Evolutionary conservation across 2,797 vertebrate genomes (phyloP), one percentile per base, ranked within the genome.

Genomic region (Toxotes lorentzi): DNA sequence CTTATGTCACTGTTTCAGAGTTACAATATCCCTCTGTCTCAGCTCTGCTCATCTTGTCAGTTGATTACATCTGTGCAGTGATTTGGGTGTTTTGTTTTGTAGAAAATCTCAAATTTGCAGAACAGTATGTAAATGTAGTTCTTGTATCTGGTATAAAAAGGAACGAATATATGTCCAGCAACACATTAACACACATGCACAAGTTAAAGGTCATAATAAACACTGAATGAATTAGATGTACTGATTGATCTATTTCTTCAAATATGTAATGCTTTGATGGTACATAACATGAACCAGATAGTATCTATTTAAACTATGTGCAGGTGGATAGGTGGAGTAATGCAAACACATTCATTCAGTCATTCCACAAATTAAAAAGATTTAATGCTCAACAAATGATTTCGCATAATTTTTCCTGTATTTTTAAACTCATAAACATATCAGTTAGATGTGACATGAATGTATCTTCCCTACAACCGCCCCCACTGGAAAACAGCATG

Each of bases 11-110:
- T 1, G 5, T 82, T 75, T 88, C 64, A 78, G 79, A 73, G 65
- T 70, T 88, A 85, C 85, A 90, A 70, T 83, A 79, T 87, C 78
- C 76, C 74, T 63, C 68, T 77, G 78, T 84, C 68, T 74, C 57
- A 41, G 78, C 78, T 63, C n/a, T 23, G 68, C 76, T 88, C 76
- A 84, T 86, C 78, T 71, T 40, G 57, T 78, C 51, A 62, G 70
- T 24, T 62, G 74, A 83, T 87, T 78, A 86, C 7, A 8, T 86
- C 68, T 81, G 54, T 47, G 67, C 61, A 34, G 62, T 2, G n/a
- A 23, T 35, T 73, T 30, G 23, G 6, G n/a, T 73, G 62, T 82
- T 48, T 51, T 51, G 27, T n/a, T 41, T 54, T 57, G 47, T 56
- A 19, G 23, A 27, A 64, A 56, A 66, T 59, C 4, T 21, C 21